Conservation (phyloP, 2,888 invertebrate species). For the Eupithecia exiguata region DNA sequence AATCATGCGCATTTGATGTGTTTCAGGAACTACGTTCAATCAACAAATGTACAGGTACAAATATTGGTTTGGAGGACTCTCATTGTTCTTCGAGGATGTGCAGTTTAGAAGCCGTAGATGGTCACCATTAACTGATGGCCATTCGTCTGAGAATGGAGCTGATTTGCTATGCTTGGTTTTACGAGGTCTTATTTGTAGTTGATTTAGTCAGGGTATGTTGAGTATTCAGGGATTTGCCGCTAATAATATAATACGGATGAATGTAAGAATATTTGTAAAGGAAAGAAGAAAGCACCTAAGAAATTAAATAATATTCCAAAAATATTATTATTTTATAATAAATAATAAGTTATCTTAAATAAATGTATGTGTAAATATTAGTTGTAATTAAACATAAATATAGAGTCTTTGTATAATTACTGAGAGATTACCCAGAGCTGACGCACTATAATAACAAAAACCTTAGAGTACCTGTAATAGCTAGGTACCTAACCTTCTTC, state of each 20-base stretch:
- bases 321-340: too few relatives aligned
- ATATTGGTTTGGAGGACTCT: slow-evolving; percentile 54
- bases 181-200: neutral
- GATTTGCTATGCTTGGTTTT: slow-evolving; percentile 27
- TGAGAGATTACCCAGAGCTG: too few relatives aligned
- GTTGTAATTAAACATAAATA: too few relatives aligned
- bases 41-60: slow-evolving; percentile 36
- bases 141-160: slow-evolving; percentile 15
- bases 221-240: neutral
- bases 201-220: neutral
- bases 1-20: neutral
- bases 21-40: slow-evolving; percentile 37
- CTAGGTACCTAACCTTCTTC: too few relatives aligned
- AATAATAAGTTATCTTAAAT: too few relatives aligned
- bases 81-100: slow-evolving; percentile 53
- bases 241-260: neutral
- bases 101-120: slow-evolving; percentile 24
- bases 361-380: too few relatives aligned
- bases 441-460: too few relatives aligned
- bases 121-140: slow-evolving; percentile 23
- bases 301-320: too few relatives aligned
- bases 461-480: too few relatives aligned
- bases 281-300: neutral
- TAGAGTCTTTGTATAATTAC: too few relatives aligned
- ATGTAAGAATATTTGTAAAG: neutral